A percentile compares a stretch with the other conserved stretches of the same genome.
Evolutionary conservation across 1,140 invertebrate genomes (phyloP).

Genomic region (Sminthurides bifidus): DNA sequence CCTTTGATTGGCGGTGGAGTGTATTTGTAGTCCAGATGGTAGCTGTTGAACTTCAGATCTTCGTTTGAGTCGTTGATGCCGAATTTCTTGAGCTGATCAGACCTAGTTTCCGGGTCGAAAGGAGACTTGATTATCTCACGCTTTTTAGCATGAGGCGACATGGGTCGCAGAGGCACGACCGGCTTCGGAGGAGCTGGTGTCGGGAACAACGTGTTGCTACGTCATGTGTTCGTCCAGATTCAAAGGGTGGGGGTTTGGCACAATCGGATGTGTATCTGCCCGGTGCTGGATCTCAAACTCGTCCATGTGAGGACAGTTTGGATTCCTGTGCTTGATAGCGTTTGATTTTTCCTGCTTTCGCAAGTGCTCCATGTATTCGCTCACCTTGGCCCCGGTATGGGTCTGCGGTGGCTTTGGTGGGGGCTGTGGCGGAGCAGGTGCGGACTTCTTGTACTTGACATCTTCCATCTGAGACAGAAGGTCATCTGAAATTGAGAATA

Average conservation of each 20-base stretch:
- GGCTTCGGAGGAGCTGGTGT: not conserved
- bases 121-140: conserved; percentile 3
- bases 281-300: not conserved
- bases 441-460: conserved; percentile 1
- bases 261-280: not conserved
- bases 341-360: conserved; percentile 3
- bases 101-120: conserved; percentile 2
- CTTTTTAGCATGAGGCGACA: not conserved
- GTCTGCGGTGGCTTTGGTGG: not conserved
- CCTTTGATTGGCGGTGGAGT: conserved; percentile 28
- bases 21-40: conserved; percentile 30
- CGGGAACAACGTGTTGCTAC: conserved; percentile 1
- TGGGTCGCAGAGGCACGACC: not conserved
- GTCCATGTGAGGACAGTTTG: not conserved
- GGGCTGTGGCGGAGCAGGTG: not conserved
- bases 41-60: conserved; percentile 26
- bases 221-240: conserved; percentile 4
- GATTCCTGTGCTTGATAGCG: not conserved
- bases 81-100: conserved; percentile 6
- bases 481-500: not conserved
- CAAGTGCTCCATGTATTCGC: no score
- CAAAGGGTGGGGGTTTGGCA: not conserved
- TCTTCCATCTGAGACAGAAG: conserved; percentile 8
- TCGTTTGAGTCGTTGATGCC: conserved; percentile 25
- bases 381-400: no score